phyloP scores from a whole-genome alignment of 2,113 vertebrate genomes.

The Symphodus melops region DNA sequence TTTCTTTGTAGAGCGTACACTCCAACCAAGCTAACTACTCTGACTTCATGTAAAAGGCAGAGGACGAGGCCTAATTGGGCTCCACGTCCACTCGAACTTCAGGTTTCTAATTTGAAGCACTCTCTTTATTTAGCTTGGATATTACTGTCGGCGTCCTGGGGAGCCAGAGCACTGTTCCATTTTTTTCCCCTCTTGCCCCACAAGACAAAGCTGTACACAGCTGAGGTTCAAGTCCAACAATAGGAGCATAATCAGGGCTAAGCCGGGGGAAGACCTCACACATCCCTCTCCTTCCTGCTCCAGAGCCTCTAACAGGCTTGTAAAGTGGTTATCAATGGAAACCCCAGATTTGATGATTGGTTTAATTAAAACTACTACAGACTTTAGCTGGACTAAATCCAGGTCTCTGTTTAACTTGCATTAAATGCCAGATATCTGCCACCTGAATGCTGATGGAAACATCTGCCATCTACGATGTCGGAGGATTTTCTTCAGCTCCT shows the following conservation, averaged over 20 bases:
- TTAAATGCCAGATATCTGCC: not conserved
- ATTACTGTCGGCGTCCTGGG: conserved; percentile 1
- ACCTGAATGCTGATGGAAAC: not conserved
- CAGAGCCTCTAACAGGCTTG: conserved; percentile 6
- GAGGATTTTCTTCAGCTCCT: not conserved
- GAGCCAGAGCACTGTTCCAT: conserved; percentile 21
- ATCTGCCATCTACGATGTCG: not conserved
- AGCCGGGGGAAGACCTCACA: not conserved
- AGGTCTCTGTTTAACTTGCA: not conserved
- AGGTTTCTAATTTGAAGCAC: not conserved
- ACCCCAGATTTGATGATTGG: conserved; percentile 13
- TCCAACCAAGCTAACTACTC: not conserved
- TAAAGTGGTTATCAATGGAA: conserved; percentile 12
- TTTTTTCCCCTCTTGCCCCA: not conserved
- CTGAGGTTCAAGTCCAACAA: conserved; percentile 29
- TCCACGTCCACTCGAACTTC: not conserved
- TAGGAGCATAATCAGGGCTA: conserved; percentile 26
- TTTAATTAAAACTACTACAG: conserved; percentile 15
- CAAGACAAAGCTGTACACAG: conserved; percentile 33
- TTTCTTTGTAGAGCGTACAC: not conserved
- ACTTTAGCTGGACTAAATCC: not conserved
- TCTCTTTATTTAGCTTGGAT: not conserved
- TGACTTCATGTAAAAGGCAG: not conserved
- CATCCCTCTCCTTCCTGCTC: conserved; percentile 1
- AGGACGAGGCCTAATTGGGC: not conserved